Evolutionary conservation across 2,797 vertebrate genomes (phyloP), one percentile per base, ranked within the genome.

Genomic region (Enteromius fasciolatus): DNA sequence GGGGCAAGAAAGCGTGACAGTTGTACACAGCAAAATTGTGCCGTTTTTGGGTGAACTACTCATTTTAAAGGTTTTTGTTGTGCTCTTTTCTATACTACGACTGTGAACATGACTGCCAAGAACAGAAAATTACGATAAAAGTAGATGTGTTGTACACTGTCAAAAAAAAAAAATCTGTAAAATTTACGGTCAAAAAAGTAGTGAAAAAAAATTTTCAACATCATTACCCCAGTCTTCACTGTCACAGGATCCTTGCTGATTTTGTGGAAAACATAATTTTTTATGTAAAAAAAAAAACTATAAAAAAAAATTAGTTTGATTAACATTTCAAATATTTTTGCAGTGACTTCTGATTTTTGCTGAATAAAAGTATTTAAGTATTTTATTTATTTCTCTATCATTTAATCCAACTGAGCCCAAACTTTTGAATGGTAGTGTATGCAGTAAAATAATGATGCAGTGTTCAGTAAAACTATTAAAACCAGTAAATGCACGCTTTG

Each of bases 351-450:
- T 66, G 31, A 9, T 64, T 9, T 9, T 66, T 28, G 23, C 25
- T 31, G 2, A 72, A 50, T 50, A 50, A 10, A 20, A 50, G 2
- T 17, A 50, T 46, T 20, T 5, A 36, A 8, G 23, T 4, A n/a
- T 68, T 41, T 54, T 54, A n/a, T 52, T 20, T 20, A 17, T 15
- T 17, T 48, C 17, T 52, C 7, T 20, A 20, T 52, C 2, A 3
- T 52, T 52, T 20, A 1, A 23, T 57, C n/a, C 28, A 28, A 28
- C 41, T 18, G 41, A 70, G 23, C 41, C 8, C 68, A 10, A 28
- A 48, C 23, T 28, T 70, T 70, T 70, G 23, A 46, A 68, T 44
- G 39, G 66, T 69, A 44, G n/a, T 68, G 66, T 44, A 14, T 67
- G n/a, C n/a, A n/a, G n/a, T n/a, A 14, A n/a, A 41, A 68, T 63